Base-by-base conservation (phyloP, 2,888 invertebrate genomes). In the Campopleginae sp. region DNA sequence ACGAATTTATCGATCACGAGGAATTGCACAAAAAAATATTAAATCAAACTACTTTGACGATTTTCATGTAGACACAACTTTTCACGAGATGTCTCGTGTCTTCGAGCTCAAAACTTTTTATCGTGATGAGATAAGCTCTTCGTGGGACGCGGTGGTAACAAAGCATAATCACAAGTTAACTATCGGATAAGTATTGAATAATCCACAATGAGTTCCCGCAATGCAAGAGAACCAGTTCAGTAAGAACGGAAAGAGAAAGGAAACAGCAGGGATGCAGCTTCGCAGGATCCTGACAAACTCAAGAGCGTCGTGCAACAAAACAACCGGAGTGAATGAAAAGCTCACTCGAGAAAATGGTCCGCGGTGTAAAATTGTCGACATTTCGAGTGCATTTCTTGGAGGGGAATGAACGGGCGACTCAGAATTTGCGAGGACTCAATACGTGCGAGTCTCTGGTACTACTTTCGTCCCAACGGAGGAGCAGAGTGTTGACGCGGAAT, bases 141-240 rank as follows among this genome's bases (percentile, higher is more conserved):
- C n/a, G 38, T 51, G 76, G 48, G 71, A 77, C 71, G 54, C 66
- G 23, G 66, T 38, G 23, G 66, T 38, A 44, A 38, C 51, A 46
- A 63, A 23, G 66, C 48, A 42, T 65, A 70, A 76, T 81, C 51
- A 54, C 81, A n/a, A 78, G 54, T 78, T 63, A 81, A 78, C 81
- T 33, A 74, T n/a, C n/a, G n/a, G n/a, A n/a, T 81, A 78, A 75
- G 27, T 75, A 70, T 54, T 81, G 75, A 85, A 85, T 84, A 81
- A 81, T 81, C 78, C 70, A 75, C 61, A n/a, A n/a, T n/a, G 78
- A 78, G 78, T 78, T 81, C 78, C 65, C 70, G 84, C 68, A 78
- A 81, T 54, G 46, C 58, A 7, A 42, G 51, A 65, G 51, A 78
- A 81, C 78, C 78, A 78, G 84, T 78, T 85, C 70, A 19, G n/a